phyloP scores from a whole-genome alignment of 2,797 vertebrate species.

The Pipistrellus pipistrellus region DNA sequence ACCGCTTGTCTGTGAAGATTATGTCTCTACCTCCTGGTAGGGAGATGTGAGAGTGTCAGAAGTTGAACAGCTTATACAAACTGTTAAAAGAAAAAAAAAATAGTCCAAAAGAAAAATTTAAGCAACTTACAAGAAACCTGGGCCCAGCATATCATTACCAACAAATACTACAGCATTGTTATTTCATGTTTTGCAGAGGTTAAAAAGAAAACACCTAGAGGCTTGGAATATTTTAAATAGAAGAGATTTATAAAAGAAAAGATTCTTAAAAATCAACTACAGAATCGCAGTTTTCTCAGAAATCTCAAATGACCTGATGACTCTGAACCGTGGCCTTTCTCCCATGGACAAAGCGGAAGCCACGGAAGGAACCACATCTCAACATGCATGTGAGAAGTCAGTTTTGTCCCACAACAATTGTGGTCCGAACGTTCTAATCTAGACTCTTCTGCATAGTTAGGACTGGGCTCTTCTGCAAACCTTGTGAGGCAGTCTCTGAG shows the following conservation, averaged over 20 bases:
- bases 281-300: constrained; percentile 27
- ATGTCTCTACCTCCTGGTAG: not conserved
- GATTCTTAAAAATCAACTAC: constrained; percentile 5
- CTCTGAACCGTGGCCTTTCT: not conserved
- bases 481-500: constrained; percentile 6
- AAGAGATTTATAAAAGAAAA: not conserved
- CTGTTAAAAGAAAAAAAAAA: not conserved
- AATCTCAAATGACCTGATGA: not conserved
- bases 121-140: constrained; percentile 9
- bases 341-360: not conserved
- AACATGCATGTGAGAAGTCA: constrained; percentile 13
- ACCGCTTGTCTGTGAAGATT: constrained; percentile 3
- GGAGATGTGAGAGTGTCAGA: not conserved
- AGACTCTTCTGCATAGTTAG: not conserved
- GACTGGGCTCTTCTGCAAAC: too few relatives aligned
- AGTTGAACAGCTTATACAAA: constrained; percentile 9
- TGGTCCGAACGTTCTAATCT: not conserved
- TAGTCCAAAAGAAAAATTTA: not conserved
- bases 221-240: constrained; percentile 20
- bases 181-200: not conserved
- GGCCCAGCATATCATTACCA: not conserved
- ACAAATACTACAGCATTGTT: not conserved
- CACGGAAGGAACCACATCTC: not conserved
- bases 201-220: constrained; percentile 48
- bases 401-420: not conserved